Base-by-base conservation (phyloP, 2,113 vertebrate genomes). In the Nyctereutes procyonoides region DNA sequence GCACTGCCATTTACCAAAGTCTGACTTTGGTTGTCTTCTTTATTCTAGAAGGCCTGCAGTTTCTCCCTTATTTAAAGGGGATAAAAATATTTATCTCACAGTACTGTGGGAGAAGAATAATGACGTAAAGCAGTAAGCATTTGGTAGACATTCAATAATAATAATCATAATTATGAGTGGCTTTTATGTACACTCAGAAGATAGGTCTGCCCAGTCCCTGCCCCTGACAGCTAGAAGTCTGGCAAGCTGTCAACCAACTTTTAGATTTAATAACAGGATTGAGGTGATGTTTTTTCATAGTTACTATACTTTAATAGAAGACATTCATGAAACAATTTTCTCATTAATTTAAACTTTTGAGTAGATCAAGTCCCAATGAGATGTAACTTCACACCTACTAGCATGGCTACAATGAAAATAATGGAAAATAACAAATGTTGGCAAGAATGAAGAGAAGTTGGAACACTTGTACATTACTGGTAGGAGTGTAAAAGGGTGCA, bases 331-430 rank as follows among this genome's bases (percentile, higher is more conserved):
- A 85, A 20, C 35, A 14, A 2, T 38, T 74, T 73, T 84, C 48
- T 83, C 74, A 35, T 63, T 76, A 76, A 62, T 48, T 58, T 65
- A 58, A 96, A 62, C 26, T 56, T 84, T 74, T 22, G 26, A 93
- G 53, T 38, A 90, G 20, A 32, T 83, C 67, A 87, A 69, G 85
- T 48, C 11, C 71, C 32, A 82, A 4, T 48, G 55, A 63, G 35
- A 22, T 43, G 28, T 10, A 19, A 80, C 22, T 83, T 90, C 38
- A 32, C 0, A 56, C 5, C 22, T 12, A 32, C 43, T 83, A 43
- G 4, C 7, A 32, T 55, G 35, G 24, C 30, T 69, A 17, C 30
- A 56, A 11, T 74, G 13, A 84, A 83, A 88, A 77, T 81, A 62
- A 51, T 32, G 67, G 35, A 48, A 63, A 83, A 87, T 38, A 80